Evolutionary conservation across 2,113 vertebrate species (phyloP).

Genomic region (Cathartes aura): DNA sequence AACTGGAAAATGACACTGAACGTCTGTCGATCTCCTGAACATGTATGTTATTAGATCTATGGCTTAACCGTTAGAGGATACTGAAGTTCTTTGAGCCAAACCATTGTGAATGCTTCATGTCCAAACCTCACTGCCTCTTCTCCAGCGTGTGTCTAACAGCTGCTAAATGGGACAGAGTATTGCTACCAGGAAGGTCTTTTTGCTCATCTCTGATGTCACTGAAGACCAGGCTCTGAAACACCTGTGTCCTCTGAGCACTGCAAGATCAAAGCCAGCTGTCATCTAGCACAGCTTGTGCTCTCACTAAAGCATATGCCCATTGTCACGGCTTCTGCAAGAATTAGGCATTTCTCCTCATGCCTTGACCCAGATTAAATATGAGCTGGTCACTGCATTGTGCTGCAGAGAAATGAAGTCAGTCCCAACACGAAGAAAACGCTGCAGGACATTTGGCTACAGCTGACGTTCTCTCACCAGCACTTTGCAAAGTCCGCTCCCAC

Average conservation of each 20-base stretch:
- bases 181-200: neutral
- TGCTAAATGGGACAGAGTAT: neutral
- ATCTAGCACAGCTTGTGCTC: neutral
- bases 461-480: neutral
- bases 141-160: neutral
- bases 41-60: neutral
- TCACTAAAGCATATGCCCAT: neutral
- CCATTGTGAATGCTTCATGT: neutral
- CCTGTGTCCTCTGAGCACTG: neutral
- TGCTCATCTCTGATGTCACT: neutral
- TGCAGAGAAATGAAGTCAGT: neutral
- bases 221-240: neutral
- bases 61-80: neutral
- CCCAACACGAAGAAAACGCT: fast-evolving
- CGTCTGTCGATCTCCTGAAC: neutral
- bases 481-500: neutral
- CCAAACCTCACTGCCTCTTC: neutral
- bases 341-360: neutral
- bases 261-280: neutral
- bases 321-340: neutral
- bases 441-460: neutral
- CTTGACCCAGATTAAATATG: neutral
- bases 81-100: neutral
- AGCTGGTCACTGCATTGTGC: neutral
- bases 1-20: neutral